Percentiles rank a stretch among this genome's conserved stretches.
phyloP scores from a whole-genome alignment of 2,113 vertebrate genomes.

The Raphicerus campestris region DNA sequence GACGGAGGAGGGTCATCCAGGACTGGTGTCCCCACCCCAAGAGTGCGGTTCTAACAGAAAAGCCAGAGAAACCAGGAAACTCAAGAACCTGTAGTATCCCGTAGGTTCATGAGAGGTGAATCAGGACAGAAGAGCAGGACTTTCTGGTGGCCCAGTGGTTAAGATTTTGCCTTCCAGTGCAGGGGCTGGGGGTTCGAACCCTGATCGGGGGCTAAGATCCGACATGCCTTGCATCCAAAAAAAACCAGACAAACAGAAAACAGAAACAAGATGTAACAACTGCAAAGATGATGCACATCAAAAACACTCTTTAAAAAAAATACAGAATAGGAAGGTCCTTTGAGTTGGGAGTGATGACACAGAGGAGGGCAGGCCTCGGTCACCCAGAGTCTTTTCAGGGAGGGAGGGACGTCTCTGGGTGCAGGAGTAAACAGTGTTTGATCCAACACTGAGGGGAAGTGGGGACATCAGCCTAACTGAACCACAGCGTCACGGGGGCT shows the following conservation, averaged over 20 bases:
- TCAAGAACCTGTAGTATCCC: background rate
- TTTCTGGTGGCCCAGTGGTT: background rate
- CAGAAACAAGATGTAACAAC: background rate
- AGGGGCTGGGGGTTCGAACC: background rate
- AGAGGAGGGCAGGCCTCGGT: background rate
- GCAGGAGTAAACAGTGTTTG: background rate
- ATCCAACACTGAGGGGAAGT: background rate
- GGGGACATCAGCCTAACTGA: background rate
- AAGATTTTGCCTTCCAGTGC: background rate
- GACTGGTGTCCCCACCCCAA: background rate
- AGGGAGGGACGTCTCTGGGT: background rate
- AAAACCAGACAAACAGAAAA: background rate
- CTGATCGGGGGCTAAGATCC: background rate
- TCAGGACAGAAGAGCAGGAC: background rate
- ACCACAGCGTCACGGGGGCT: accelerated
- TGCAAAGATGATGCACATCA: background rate
- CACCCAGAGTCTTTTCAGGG: background rate
- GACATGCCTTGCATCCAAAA: background rate
- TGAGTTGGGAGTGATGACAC: background rate
- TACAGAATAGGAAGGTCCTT: background rate
- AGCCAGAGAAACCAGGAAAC: background rate
- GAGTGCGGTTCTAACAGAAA: accelerated
- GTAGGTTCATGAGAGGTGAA: background rate
- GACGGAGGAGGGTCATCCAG: background rate
- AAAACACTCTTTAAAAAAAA: background rate